Evolutionary conservation across 1,140 invertebrate genomes (phyloP).

Genomic region (Charaxes varanes): DNA sequence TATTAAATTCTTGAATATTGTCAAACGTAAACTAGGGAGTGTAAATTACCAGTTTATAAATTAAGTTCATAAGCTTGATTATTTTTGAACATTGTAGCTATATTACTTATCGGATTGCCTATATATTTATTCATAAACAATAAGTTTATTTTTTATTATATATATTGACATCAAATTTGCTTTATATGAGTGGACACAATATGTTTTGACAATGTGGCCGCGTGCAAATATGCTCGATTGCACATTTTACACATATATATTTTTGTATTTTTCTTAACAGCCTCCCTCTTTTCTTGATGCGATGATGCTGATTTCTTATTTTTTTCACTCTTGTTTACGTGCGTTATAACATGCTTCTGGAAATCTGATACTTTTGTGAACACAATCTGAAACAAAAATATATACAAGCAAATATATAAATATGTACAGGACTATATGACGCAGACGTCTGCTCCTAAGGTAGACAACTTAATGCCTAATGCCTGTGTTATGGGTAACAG

Average conservation of each 20-base stretch:
- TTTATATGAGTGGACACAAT: constrained; percentile 47
- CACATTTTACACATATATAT: constrained; percentile 52
- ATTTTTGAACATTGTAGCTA: too few species aligned
- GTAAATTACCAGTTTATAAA: too few species aligned
- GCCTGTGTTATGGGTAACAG: too few species aligned
- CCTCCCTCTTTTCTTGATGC: constrained; percentile 4
- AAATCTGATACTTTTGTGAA: constrained; percentile 37
- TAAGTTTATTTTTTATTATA: too few species aligned
- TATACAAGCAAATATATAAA: too few species aligned
- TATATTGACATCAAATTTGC: constrained; percentile 11
- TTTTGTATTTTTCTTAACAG: background rate
- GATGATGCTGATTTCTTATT: constrained; percentile 2
- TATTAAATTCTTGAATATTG: too few species aligned
- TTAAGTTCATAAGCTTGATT: too few species aligned
- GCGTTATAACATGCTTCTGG: constrained; percentile 43
- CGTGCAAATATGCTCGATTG: constrained; percentile 34
- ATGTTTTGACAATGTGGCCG: constrained; percentile 44
- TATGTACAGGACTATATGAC: too few species aligned
- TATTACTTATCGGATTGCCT: too few species aligned
- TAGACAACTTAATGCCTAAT: too few species aligned
- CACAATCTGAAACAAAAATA: constrained; percentile 33
- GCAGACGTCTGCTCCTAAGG: too few species aligned
- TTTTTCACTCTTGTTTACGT: constrained; percentile 20
- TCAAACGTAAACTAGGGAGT: too few species aligned
- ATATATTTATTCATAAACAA: background rate